Percentiles rank a stretch among this genome's conserved stretches.
Evolutionary conservation across 2,888 invertebrate species (phyloP).

Genomic region (Vanessa cardui): DNA sequence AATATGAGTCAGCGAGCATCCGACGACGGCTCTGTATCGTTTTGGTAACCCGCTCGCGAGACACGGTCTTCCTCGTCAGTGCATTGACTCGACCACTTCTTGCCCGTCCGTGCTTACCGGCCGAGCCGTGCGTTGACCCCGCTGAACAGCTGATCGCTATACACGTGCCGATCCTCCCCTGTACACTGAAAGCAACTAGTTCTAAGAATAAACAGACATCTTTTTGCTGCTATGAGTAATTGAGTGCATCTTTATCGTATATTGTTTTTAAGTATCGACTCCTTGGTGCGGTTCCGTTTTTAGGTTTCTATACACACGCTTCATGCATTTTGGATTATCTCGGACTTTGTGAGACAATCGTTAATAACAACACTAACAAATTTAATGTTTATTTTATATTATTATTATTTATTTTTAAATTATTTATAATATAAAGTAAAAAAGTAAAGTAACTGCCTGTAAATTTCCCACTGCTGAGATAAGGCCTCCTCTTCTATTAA

Average conservation of each 20-base stretch:
- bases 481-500: too few relatives aligned
- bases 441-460: too few relatives aligned
- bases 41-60: conserved; percentile 33
- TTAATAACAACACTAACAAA: not conserved
- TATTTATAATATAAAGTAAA: too few relatives aligned
- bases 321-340: not conserved
- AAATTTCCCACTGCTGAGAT: too few relatives aligned
- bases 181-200: conserved; percentile 35
- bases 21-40: conserved; percentile 5
- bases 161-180: conserved; percentile 45
- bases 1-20: conserved; percentile 21
- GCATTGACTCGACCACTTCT: conserved; percentile 46
- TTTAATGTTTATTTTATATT: too few relatives aligned
- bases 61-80: conserved; percentile 35
- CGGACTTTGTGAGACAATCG: not conserved
- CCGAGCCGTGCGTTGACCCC: conserved; percentile 46
- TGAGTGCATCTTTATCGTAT: conserved; percentile 41
- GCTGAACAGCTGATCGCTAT: conserved; percentile 47
- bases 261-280: conserved; percentile 36
- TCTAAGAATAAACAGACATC: conserved; percentile 43
- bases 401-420: not conserved
- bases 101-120: conserved; percentile 41
- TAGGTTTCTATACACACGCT: conserved; percentile 4
- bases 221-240: conserved; percentile 45
- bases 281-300: conserved; percentile 31